Conservation (phyloP, 1,140 invertebrate genomes). For the Saxidomus purpurata region DNA sequence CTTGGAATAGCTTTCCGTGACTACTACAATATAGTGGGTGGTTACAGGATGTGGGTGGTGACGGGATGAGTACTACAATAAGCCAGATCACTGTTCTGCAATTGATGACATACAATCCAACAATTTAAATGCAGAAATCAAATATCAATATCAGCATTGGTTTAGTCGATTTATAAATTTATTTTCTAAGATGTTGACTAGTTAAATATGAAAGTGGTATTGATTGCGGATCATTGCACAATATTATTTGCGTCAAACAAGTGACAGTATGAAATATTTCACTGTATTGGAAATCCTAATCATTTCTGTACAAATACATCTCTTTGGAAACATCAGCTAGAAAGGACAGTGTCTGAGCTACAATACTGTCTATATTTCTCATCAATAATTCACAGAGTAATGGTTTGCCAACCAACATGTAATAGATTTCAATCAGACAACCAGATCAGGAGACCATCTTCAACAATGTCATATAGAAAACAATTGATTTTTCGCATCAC, state of each 20-base stretch:
- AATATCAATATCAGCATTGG: neutral
- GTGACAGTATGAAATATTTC: slow-evolving; percentile 59
- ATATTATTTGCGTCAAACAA: slow-evolving; percentile 67
- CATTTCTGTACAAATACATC: slow-evolving; percentile 57
- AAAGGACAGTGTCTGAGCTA: slow-evolving; percentile 16
- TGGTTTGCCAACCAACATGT: slow-evolving; percentile 67
- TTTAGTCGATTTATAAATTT: neutral
- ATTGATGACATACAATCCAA: no score
- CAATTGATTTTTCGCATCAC: slow-evolving; percentile 68
- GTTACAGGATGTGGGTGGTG: no score
- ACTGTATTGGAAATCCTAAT: slow-evolving; percentile 58
- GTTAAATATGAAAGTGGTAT: slow-evolving; percentile 60
- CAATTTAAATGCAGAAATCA: neutral
- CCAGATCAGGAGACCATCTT: slow-evolving; percentile 46
- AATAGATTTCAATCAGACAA: slow-evolving; percentile 68
- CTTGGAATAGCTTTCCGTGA: no score
- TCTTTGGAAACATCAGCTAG: slow-evolving; percentile 34
- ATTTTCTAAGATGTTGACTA: slow-evolving; percentile 23
- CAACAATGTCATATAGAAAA: slow-evolving; percentile 67
- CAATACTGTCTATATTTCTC: slow-evolving; percentile 52
- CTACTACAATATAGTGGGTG: no score
- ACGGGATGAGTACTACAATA: no score
- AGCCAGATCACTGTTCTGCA: no score
- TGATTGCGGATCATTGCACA: slow-evolving; percentile 53
- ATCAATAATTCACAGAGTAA: slow-evolving; percentile 67